A percentile compares a stretch with the other conserved stretches of the same genome.
These are phyloP conservation scores for Microtus pennsylvanicus DNA, from an alignment of 2,113 vertebrate species.

Conservation along the genomic window DNA sequence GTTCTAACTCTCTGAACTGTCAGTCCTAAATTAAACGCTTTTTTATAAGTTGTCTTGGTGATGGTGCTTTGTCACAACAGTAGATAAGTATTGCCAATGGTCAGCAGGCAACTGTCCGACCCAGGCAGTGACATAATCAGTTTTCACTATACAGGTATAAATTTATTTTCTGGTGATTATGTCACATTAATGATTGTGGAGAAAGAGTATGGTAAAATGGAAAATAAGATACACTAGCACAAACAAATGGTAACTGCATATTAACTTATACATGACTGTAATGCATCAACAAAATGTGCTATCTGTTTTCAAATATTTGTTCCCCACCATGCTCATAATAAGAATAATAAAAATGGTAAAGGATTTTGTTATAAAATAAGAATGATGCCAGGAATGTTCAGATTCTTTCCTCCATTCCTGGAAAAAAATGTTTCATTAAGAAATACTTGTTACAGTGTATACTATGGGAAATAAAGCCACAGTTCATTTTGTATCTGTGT, in stretches of 20 bases:
- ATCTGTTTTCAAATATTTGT: not conserved
- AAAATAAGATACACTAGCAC: not conserved
- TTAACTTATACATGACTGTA: not conserved
- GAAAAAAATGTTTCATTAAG: not conserved
- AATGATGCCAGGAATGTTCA: not conserved
- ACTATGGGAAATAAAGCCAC: not conserved
- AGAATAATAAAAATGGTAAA: not conserved
- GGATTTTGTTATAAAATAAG: not conserved
- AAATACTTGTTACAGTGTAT: not conserved
- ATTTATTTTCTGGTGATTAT: conserved; percentile 29
- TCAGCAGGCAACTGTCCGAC: not conserved
- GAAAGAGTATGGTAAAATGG: not conserved
- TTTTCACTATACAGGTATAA: conserved; percentile 1
- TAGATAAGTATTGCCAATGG: not conserved
- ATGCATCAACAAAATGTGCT: not conserved
- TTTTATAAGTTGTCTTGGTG: not conserved
- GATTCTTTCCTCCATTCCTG: not conserved
- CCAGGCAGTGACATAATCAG: not conserved
- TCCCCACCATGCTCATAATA: not conserved
- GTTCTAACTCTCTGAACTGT: not conserved
- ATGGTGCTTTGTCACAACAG: not conserved
- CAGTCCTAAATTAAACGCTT: not conserved
- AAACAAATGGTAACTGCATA: not conserved
- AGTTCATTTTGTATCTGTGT: not conserved
- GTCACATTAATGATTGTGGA: not conserved